Percentiles rank a stretch among this genome's conserved stretches.
These are phyloP conservation scores for Halcyon malimbica DNA, from an alignment of 2,113 vertebrate genomes.

Conservation along the genomic window DNA sequence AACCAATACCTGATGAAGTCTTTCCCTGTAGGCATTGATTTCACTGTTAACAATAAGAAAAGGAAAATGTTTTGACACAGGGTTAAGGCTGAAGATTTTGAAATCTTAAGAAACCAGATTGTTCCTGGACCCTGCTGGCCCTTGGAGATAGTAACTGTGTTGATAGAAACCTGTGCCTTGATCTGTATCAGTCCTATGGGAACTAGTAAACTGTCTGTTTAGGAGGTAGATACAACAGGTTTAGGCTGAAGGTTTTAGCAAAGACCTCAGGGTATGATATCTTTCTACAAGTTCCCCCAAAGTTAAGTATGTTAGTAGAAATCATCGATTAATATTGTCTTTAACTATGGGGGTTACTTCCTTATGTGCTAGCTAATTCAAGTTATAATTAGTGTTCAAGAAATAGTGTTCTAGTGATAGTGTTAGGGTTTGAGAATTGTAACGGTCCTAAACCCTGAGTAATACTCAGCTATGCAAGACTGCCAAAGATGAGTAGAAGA, in stretches of 20 bases:
- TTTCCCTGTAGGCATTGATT: neutral
- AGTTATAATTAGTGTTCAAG: neutral
- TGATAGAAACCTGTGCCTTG: neutral
- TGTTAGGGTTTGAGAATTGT: neutral
- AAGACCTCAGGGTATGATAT: neutral
- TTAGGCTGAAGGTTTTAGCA: neutral
- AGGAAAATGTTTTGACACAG: neutral
- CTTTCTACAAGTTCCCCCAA: neutral
- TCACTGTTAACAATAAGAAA: neutral
- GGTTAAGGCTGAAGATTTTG: neutral
- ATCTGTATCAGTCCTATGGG: neutral
- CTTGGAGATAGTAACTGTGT: neutral
- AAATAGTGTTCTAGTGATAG: neutral
- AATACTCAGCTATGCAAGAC: neutral
- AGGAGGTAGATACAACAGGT: neutral
- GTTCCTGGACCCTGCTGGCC: neutral
- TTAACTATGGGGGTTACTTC: neutral
- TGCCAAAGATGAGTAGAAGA: neutral
- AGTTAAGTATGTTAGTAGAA: neutral
- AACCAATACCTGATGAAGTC: neutral
- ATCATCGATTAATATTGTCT: neutral
- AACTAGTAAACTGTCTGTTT: neutral
- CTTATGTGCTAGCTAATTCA: neutral
- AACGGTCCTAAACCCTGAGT: neutral
- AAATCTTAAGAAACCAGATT: neutral